Evolutionary conservation across 2,797 vertebrate species (phyloP), one percentile per base, ranked within the genome.

Genomic region (Pangasius sanitwongsei): DNA sequence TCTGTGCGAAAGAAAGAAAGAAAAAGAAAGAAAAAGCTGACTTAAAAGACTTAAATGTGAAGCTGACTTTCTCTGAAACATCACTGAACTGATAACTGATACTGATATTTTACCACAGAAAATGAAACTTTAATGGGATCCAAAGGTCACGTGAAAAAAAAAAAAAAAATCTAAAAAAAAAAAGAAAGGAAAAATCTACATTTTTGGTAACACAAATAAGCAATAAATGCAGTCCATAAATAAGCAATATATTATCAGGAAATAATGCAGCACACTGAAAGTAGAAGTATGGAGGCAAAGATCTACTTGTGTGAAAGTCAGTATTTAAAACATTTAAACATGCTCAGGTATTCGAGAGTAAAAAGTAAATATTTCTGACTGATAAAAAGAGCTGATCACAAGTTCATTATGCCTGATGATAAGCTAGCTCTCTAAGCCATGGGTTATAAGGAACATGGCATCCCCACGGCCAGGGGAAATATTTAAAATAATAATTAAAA

Each of bases 1-100:
- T 93, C 96, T 96, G 87, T 53, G 55, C 61, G 25, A 69, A 69
- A 6, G 74, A 55, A 72, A 4, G 15, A 13, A 84, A 65, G 18
- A 28, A 37, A 74, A 53, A 69, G 48, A 23, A 34, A 28, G 6
- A 82, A 63, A 57, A 8, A 55, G 6, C 48, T 8, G 13, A 53
- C 3, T 37, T 70, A 34, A 37, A 48, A 70, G 69, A 70, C 69
- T 37, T 70, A 69, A 69, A 15, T 53, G 55, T 57, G 16, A 25
- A 67, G 63, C 28, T 65, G 25, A 74, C 41, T 77, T 50, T 37
- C 37, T 37, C 2, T 37, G 37, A 28, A 77, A 48, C 23, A 50
- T 50, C 12, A 50, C 44, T 28, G 74, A 77, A 77, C 44, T 0
- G 25, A 9, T 25, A 63, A 63, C 61, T 61, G 8, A 31, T 70